Base-by-base conservation (phyloP, 2,113 vertebrate genomes). In the Pollachius pollachius region DNA sequence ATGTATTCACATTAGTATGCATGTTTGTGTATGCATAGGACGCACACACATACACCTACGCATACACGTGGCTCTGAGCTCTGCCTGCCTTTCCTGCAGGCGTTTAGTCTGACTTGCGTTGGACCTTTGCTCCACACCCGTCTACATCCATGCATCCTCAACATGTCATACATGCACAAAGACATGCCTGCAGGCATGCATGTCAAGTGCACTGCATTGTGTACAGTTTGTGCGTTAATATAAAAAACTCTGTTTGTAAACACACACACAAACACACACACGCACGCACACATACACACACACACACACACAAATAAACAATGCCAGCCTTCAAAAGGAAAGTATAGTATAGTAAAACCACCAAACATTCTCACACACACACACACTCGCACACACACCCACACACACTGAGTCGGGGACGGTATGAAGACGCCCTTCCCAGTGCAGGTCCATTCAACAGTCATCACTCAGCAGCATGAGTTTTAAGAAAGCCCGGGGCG, bases 1-100 rank as follows among this genome's bases (percentile, higher is more conserved):
- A 27, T 41, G 19, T 37, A 58, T 41, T 17, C 27, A 56, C 11
- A 48, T 63, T 58, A n/a, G 41, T 34, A 34, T 34, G 6, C 30
- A 34, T 34, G 30, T 34, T 7, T 5, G 4, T 34, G 30, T 34
- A 34, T 34, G 30, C 18, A 34, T 5, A n/a, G 15, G 12, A 1
- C 57, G 60, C 57, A 58, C 66, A 34, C 3, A 68, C 66, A 4
- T 52, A 21, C 67, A 41, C 56, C 57, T n/a, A 34, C 3, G 58
- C 66, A 6, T 52, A 16, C 67, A 41, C 56, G 41, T 34, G 30
- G 30, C 30, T 34, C 30, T 34, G 6, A 34, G 30, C 30, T 34
- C 30, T 34, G 30, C 30, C 30, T 34, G 30, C 30, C 30, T 34
- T 5, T 34, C 30, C 30, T 34, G 30, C 30, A 34, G 30, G 30